These are phyloP conservation scores for Corythoichthys haematopterus DNA, from an alignment of 2,113 vertebrate species.

Conservation along the genomic window DNA sequence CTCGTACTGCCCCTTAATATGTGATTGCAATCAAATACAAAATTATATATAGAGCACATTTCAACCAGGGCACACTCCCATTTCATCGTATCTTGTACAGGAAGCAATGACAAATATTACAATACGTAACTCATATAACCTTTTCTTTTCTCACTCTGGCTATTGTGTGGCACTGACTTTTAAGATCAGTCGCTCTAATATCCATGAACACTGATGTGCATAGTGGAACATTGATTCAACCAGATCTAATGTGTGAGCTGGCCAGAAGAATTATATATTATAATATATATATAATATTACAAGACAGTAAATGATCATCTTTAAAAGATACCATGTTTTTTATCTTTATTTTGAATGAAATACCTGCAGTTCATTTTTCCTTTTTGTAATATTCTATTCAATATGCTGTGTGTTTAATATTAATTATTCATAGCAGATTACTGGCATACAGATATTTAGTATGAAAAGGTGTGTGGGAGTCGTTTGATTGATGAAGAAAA, in stretches of 20 bases:
- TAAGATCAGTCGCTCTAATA: conserved; percentile 67
- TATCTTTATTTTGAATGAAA: conserved; percentile 58
- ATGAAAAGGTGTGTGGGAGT: conserved; percentile 46
- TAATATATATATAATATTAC: background rate
- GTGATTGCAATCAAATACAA: too few relatives aligned
- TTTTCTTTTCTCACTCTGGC: conserved; percentile 75
- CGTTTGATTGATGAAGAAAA: conserved; percentile 65
- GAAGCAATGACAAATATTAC: too few relatives aligned
- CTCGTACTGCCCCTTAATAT: too few relatives aligned
- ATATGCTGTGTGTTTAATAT: conserved; percentile 51
- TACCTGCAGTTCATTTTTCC: conserved; percentile 52
- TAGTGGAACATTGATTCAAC: conserved; percentile 58
- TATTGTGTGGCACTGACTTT: conserved; percentile 73
- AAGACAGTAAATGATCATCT: conserved; percentile 43
- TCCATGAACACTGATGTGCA: conserved; percentile 56
- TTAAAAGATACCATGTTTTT: too few relatives aligned
- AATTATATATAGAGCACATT: too few relatives aligned
- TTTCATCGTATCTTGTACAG: too few relatives aligned
- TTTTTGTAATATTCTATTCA: conserved; percentile 53
- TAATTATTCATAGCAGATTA: conserved; percentile 24
- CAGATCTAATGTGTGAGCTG: conserved; percentile 35
- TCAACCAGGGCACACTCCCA: too few relatives aligned
- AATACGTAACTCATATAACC: too few relatives aligned
- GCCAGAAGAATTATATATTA: background rate
- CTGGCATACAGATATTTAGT: too few relatives aligned